These are phyloP conservation scores for Chironomus striatipennis DNA, from an alignment of 1,140 invertebrate species.

Conservation along the genomic window DNA sequence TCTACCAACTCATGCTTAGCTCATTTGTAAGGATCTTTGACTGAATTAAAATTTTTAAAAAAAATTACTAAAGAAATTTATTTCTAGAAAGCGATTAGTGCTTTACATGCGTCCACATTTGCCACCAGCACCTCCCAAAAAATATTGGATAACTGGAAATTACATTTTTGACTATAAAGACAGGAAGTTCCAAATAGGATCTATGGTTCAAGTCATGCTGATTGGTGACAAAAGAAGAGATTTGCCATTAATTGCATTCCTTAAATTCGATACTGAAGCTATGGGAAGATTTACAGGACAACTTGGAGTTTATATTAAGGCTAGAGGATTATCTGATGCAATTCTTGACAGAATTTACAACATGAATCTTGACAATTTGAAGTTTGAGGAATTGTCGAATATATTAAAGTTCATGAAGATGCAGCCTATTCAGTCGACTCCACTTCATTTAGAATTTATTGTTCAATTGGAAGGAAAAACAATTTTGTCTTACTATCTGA, in stretches of 20 bases:
- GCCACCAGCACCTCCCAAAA: conserved; percentile 39
- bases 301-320: conserved; percentile 49
- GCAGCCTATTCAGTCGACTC: conserved; percentile 39
- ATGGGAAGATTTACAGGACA: conserved; percentile 47
- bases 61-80: background rate
- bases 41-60: too few species aligned
- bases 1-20: conserved; percentile 55
- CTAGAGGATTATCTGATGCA: conserved; percentile 42
- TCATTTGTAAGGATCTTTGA: conserved; percentile 45
- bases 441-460: conserved; percentile 49
- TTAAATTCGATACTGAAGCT: conserved; percentile 51
- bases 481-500: conserved; percentile 48
- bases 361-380: conserved; percentile 39
- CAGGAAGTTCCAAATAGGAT: conserved; percentile 48
- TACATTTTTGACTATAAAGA: conserved; percentile 56
- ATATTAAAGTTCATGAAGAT: conserved; percentile 45
- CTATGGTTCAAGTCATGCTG: conserved; percentile 48
- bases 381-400: conserved; percentile 42
- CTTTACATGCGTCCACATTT: conserved; percentile 50
- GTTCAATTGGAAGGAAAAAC: conserved; percentile 49
- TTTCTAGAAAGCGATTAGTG: conserved; percentile 40
- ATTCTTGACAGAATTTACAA: conserved; percentile 37
- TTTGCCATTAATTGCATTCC: conserved; percentile 49
- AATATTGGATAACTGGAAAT: conserved; percentile 52
- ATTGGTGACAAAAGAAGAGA: conserved; percentile 53